phyloP scores from a whole-genome alignment of 2,797 vertebrate genomes.

The Pempheris klunzingeri region DNA sequence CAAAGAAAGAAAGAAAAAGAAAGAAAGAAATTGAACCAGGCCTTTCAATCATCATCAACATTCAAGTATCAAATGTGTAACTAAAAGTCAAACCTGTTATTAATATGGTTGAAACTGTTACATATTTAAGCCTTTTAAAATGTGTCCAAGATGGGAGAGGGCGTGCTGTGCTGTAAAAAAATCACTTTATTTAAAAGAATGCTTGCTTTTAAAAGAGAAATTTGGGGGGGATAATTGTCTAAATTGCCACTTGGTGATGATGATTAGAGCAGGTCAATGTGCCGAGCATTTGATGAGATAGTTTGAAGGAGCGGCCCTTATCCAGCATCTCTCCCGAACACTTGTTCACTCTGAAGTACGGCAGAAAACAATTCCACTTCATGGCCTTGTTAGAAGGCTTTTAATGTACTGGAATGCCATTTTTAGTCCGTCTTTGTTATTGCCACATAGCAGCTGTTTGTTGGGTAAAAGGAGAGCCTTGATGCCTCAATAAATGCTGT shows the following conservation, averaged over 20 bases:
- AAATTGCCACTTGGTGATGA: conserved; percentile 69
- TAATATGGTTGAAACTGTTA: background rate
- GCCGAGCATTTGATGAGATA: conserved; percentile 52
- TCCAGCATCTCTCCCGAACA: conserved; percentile 28
- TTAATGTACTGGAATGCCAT: conserved; percentile 46
- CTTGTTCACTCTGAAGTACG: conserved; percentile 35
- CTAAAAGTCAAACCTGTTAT: conserved; percentile 3
- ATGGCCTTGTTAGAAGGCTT: conserved; percentile 50
- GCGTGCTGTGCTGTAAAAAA: conserved; percentile 14
- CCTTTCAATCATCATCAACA: background rate
- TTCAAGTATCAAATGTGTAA: background rate
- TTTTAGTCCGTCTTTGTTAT: conserved; percentile 42
- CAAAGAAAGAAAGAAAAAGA: no score
- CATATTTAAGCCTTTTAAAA: conserved; percentile 8
- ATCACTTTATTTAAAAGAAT: conserved; percentile 43
- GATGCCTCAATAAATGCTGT: conserved; percentile 18
- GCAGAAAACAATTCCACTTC: conserved; percentile 55
- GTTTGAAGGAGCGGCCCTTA: conserved; percentile 69
- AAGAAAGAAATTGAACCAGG: background rate
- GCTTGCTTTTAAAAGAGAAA: conserved; percentile 43
- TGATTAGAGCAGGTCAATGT: conserved; percentile 65
- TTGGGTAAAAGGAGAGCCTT: background rate
- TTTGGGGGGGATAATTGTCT: conserved; percentile 60
- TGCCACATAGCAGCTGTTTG: conserved; percentile 19
- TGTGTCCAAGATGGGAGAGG: conserved; percentile 8